Percentiles rank a stretch among this genome's conserved stretches.
phyloP scores from a whole-genome alignment of 2,113 vertebrate genomes.

The Gorsachius goisagi region DNA sequence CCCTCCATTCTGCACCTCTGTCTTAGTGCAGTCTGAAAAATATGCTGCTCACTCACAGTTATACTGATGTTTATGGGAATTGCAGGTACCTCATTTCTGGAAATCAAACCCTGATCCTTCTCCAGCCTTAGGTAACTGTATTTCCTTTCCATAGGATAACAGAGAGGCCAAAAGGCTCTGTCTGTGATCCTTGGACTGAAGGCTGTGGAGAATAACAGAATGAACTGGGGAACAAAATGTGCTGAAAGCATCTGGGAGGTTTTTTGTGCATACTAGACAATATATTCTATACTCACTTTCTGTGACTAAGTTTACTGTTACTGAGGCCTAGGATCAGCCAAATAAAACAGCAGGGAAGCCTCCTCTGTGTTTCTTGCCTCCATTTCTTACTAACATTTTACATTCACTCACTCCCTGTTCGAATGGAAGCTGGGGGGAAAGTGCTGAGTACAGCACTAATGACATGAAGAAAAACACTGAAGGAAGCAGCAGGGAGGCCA shows the following conservation, averaged over 20 bases:
- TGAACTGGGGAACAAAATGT: not conserved
- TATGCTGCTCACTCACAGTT: not conserved
- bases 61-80: not conserved
- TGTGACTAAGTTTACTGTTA: conserved; percentile 9
- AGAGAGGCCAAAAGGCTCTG: conserved; percentile 13
- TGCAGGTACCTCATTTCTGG: not conserved
- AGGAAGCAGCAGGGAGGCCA: not conserved
- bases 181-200: not conserved
- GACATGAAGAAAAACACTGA: conserved; percentile 7
- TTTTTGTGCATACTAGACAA: not conserved
- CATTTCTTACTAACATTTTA: not conserved
- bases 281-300: not conserved
- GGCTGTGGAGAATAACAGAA: not conserved
- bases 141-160: not conserved
- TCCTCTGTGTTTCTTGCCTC: not conserved
- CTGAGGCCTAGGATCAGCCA: not conserved
- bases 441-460: not conserved
- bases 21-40: not conserved
- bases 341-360: conserved; percentile 44
- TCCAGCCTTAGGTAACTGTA: not conserved
- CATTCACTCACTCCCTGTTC: not conserved
- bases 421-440: not conserved
- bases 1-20: not conserved
- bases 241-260: not conserved
- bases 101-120: not conserved